Evolutionary conservation across 2,888 invertebrate species (phyloP).

Genomic region (Polia nebulosa): DNA sequence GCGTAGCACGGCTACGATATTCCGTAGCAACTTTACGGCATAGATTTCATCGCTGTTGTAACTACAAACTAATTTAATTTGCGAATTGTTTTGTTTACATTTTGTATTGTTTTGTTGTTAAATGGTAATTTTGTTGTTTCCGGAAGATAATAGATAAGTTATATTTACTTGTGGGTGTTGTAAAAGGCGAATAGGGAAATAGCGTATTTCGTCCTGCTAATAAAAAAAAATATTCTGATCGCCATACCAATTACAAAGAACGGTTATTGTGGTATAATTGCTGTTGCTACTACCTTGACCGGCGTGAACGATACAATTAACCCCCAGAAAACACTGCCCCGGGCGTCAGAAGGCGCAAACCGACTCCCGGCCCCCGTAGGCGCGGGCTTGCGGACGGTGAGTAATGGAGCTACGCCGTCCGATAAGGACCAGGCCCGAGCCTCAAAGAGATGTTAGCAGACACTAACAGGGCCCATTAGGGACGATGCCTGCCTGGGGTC

Average conservation of each 20-base stretch:
- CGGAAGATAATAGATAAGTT: not conserved
- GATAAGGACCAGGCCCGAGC: no score
- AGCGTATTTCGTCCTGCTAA: not conserved
- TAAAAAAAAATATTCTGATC: not conserved
- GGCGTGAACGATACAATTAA: no score
- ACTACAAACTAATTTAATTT: constrained; percentile 27
- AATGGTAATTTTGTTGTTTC: constrained; percentile 10
- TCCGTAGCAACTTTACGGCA: constrained; percentile 34
- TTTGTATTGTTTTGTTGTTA: constrained; percentile 14
- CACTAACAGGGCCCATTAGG: no score
- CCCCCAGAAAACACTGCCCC: no score
- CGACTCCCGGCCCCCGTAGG: no score
- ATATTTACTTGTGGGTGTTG: not conserved
- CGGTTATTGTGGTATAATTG: not conserved
- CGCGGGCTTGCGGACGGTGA: no score
- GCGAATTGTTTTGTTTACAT: constrained; percentile 23
- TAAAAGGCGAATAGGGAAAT: not conserved
- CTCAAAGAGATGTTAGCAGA: no score
- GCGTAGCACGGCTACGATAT: constrained; percentile 45
- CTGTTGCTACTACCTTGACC: no score
- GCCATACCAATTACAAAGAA: not conserved
- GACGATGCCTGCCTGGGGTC: no score
- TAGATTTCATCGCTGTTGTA: constrained; percentile 18
- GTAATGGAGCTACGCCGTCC: no score
- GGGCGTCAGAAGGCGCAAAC: no score